phyloP scores from a whole-genome alignment of 2,797 vertebrate genomes.

The Delichon dasypus region DNA sequence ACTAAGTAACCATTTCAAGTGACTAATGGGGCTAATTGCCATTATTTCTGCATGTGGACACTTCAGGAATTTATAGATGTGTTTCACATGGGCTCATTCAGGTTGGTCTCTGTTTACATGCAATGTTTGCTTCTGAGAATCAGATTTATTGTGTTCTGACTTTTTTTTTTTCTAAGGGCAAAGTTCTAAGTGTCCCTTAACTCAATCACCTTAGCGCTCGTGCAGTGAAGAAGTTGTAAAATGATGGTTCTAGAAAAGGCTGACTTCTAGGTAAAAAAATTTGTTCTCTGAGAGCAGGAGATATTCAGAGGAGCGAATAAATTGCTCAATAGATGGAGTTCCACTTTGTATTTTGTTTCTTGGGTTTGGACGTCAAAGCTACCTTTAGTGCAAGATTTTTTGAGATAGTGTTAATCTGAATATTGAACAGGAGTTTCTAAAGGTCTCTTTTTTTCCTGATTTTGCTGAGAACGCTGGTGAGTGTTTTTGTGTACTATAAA shows the following conservation, averaged over 20 bases:
- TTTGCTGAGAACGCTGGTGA: background rate
- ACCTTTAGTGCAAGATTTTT: background rate
- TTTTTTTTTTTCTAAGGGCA: background rate
- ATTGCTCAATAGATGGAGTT: background rate
- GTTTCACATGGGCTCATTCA: background rate
- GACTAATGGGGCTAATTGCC: background rate
- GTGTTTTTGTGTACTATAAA: background rate
- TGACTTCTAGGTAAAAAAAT: background rate
- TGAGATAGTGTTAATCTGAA: background rate
- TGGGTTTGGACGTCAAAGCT: background rate
- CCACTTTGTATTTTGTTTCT: background rate
- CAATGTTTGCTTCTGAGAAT: background rate
- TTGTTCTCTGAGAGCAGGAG: background rate
- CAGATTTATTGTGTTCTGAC: background rate
- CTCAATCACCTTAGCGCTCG: background rate
- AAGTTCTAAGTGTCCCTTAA: background rate
- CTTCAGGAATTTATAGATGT: background rate
- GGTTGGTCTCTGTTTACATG: background rate
- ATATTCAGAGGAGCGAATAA: background rate
- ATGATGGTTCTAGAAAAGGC: background rate
- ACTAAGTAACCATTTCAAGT: background rate
- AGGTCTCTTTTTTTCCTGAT: background rate
- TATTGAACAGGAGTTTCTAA: background rate
- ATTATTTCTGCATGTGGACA: background rate
- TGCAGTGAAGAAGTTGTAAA: background rate